Evolutionary conservation across 2,888 invertebrate genomes (phyloP).

Genomic region (Harpalus rufipes): DNA sequence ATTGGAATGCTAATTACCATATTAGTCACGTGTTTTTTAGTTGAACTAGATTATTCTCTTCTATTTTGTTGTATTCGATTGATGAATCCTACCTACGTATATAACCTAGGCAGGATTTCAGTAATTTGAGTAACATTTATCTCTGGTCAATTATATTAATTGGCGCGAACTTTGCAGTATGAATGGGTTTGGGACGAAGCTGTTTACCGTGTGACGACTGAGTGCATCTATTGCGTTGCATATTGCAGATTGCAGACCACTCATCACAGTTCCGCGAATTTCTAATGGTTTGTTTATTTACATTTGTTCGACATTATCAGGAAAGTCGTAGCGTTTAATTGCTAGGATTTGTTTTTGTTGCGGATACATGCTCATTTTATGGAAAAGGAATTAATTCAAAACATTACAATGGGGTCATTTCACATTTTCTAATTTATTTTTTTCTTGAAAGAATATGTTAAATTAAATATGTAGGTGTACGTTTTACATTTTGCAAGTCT

Average conservation of each 20-base stretch:
- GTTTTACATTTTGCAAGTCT: too few species aligned
- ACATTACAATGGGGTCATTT: too few species aligned
- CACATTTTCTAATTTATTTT: too few species aligned
- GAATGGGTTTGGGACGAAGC: background rate
- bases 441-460: too few species aligned
- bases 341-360: background rate
- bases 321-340: background rate
- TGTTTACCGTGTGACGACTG: background rate
- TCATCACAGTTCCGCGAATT: background rate
- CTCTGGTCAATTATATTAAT: constrained; percentile 31
- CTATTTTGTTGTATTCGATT: background rate
- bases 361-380: too few species aligned
- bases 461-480: too few species aligned
- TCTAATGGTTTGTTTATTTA: constrained; percentile 11
- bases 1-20: too few species aligned
- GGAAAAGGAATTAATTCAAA: too few species aligned
- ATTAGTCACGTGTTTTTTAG: too few species aligned
- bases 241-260: background rate
- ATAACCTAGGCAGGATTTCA: constrained; percentile 19
- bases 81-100: background rate
- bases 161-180: background rate
- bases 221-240: constrained; percentile 8
- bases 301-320: background rate
- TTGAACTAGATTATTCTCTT: too few species aligned
- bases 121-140: constrained; percentile 26